Evolutionary conservation across 2,113 vertebrate species (phyloP).

Genomic region (Xyliphius kryptos): DNA sequence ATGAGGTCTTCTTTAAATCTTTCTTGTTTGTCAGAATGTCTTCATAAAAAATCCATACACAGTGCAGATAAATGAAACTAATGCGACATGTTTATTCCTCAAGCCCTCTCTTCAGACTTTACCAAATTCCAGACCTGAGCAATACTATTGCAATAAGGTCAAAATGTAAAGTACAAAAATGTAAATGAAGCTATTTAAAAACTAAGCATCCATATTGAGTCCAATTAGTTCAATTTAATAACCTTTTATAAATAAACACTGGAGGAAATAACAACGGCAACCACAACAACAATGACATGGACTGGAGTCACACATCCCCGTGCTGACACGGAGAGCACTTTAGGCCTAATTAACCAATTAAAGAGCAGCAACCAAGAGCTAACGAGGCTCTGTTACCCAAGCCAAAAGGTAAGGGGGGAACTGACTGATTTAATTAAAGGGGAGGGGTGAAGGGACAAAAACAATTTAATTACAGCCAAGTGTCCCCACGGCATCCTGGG

Average conservation of each 20-base stretch:
- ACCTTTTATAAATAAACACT: conserved; percentile 48
- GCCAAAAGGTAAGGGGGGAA: conserved; percentile 59
- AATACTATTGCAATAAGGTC: too few relatives aligned
- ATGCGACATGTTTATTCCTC: too few relatives aligned
- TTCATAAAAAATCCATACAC: too few relatives aligned
- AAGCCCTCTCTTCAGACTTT: too few relatives aligned
- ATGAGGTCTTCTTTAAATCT: too few relatives aligned
- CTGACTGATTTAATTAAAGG: conserved; percentile 76
- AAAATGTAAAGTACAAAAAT: too few relatives aligned
- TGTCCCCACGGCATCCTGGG: conserved; percentile 58
- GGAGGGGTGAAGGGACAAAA: conserved; percentile 49
- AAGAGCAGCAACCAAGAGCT: conserved; percentile 65
- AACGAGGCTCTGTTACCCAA: conserved; percentile 68
- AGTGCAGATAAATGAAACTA: too few relatives aligned
- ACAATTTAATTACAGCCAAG: conserved; percentile 72
- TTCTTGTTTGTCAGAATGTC: too few relatives aligned
- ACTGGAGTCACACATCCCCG: conserved; percentile 46
- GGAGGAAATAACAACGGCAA: conserved; percentile 48
- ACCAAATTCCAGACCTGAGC: too few relatives aligned
- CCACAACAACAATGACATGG: conserved; percentile 57
- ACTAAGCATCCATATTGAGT: too few relatives aligned
- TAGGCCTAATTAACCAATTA: conserved; percentile 74
- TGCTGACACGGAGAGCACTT: conserved; percentile 65
- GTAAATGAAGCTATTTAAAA: too few relatives aligned
- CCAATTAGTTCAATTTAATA: too few relatives aligned